phyloP scores from a whole-genome alignment of 2,888 invertebrate genomes.

The Tenthredo amoena region DNA sequence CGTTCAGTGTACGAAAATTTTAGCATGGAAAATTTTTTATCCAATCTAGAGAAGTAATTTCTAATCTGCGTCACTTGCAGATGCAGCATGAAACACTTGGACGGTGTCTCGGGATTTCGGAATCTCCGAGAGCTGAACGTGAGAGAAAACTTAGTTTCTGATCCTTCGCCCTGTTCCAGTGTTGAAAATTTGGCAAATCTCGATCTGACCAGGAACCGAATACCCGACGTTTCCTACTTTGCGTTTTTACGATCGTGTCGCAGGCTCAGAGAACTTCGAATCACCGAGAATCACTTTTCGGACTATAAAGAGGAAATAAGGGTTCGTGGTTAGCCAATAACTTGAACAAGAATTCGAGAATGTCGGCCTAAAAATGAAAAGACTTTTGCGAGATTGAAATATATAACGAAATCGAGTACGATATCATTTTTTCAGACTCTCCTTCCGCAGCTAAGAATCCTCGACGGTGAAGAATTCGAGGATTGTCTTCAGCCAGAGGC shows the following conservation, averaged over 20 bases:
- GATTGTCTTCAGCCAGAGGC: background rate
- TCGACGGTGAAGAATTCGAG: slow-evolving; percentile 56
- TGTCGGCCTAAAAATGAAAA: background rate
- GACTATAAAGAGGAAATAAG: slow-evolving; percentile 54
- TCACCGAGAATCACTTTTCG: slow-evolving; percentile 54
- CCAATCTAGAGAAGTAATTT: background rate
- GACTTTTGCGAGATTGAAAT: background rate
- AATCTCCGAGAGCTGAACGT: slow-evolving; percentile 54
- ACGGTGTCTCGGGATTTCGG: slow-evolving; percentile 58
- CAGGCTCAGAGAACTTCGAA: slow-evolving; percentile 51
- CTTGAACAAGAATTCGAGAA: background rate
- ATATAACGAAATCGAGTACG: background rate
- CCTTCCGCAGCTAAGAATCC: slow-evolving; percentile 56
- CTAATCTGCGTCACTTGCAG: slow-evolving; percentile 21
- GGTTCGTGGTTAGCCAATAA: slow-evolving; percentile 36
- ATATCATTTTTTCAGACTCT: slow-evolving; percentile 50
- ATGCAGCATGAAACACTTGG: slow-evolving; percentile 56
- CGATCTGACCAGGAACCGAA: slow-evolving; percentile 56
- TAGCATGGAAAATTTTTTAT: background rate
- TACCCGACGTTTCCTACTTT: slow-evolving; percentile 54
- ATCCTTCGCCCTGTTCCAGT: slow-evolving; percentile 57
- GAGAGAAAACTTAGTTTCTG: slow-evolving; percentile 55
- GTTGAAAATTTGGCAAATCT: slow-evolving; percentile 54
- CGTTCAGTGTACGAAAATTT: background rate
- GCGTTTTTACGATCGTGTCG: slow-evolving; percentile 55